phyloP scores from a whole-genome alignment of 2,113 vertebrate species.

The Machaerirhynchus nigripectus region DNA sequence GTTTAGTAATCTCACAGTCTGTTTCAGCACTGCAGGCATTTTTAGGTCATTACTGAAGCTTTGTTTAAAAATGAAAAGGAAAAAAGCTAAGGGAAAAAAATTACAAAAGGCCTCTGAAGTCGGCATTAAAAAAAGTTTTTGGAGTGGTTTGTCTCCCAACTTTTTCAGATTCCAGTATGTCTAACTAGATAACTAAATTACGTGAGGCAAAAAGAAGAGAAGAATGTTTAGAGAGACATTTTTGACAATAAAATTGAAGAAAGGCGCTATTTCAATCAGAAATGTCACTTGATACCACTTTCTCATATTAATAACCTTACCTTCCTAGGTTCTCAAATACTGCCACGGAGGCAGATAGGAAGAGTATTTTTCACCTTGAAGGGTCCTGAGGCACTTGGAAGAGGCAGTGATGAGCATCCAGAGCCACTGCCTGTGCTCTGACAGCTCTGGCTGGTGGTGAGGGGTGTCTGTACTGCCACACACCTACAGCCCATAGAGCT shows the following conservation, averaged over 20 bases:
- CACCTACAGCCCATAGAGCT: not conserved
- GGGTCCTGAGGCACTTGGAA: not conserved
- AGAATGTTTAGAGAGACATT: not conserved
- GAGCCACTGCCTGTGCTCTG: not conserved
- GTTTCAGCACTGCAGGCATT: not conserved
- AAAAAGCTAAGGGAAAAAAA: not conserved
- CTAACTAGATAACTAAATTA: not conserved
- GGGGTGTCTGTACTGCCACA: not conserved
- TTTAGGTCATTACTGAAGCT: not conserved
- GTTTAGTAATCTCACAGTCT: not conserved
- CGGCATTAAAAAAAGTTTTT: not conserved
- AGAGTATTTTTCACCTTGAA: not conserved
- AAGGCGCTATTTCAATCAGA: not conserved
- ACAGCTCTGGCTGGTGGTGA: not conserved
- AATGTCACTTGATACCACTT: not conserved
- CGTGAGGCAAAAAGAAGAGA: not conserved
- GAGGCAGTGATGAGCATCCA: not conserved
- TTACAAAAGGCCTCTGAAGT: not conserved
- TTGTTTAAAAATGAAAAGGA: not conserved
- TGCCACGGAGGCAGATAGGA: not conserved
- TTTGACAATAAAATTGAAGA: not conserved
- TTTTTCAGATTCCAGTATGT: not conserved
- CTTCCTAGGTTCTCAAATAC: not conserved
- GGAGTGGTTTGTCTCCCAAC: not conserved
- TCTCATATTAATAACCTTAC: not conserved